A percentile compares a stretch with the other conserved stretches of the same genome.
phyloP scores from a whole-genome alignment of 2,888 invertebrate genomes.

The Saturnia japonica region DNA sequence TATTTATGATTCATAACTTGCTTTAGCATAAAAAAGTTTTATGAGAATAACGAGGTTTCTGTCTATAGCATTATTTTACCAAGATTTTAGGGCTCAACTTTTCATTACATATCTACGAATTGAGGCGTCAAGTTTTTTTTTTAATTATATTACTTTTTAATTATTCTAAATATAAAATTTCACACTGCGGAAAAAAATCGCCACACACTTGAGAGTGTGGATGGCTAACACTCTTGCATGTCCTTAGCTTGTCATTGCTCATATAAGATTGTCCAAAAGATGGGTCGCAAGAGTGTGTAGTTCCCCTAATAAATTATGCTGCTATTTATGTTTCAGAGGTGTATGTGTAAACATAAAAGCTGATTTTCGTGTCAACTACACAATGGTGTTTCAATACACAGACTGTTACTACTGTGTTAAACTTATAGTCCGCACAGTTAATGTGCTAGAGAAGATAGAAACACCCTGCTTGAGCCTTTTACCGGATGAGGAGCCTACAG shows the following conservation, averaged over 20 bases:
- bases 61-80: not conserved
- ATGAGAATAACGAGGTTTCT: not conserved
- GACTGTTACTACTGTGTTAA: slow-evolving; percentile 93
- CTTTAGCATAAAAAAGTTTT: not conserved
- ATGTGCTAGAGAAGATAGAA: slow-evolving; percentile 94
- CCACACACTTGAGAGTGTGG: too few relatives aligned
- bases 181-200: too few relatives aligned
- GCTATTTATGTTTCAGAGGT: slow-evolving; percentile 20
- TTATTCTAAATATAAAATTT: too few relatives aligned
- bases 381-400: slow-evolving; percentile 88
- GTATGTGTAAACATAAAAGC: slow-evolving; percentile 87
- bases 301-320: not conserved
- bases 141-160: too few relatives aligned
- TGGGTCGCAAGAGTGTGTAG: too few relatives aligned
- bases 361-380: slow-evolving; percentile 90
- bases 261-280: too few relatives aligned
- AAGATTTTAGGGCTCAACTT: too few relatives aligned
- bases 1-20: not conserved
- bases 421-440: slow-evolving; percentile 91
- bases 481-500: slow-evolving; percentile 84
- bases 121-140: too few relatives aligned
- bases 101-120: too few relatives aligned
- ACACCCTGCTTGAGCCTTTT: slow-evolving; percentile 90
- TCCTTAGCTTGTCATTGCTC: too few relatives aligned
- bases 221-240: too few relatives aligned